Conservation (phyloP, 2,113 vertebrate species). For the Prionailurus viverrinus region DNA sequence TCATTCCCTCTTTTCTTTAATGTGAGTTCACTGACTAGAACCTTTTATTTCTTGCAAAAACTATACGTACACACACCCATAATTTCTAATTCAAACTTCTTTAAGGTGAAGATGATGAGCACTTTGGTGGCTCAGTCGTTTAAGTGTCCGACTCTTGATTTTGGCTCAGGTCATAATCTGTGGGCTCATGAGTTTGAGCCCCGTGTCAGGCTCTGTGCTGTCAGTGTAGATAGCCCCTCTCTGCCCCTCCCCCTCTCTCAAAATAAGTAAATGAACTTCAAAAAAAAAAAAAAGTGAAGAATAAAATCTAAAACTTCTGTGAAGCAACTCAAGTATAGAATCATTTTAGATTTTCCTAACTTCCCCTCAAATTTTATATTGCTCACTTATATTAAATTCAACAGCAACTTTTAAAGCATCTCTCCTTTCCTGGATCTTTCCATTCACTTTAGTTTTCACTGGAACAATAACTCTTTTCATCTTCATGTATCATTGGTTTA, state of each 20-base stretch:
- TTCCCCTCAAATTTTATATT: not conserved
- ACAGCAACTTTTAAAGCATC: slow-evolving; percentile 26
- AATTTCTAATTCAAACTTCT: slow-evolving; percentile 32
- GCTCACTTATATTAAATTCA: not conserved
- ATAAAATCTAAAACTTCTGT: not conserved
- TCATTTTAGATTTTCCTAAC: slow-evolving; percentile 47
- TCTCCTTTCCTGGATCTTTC: slow-evolving; percentile 7
- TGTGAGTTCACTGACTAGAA: not conserved
- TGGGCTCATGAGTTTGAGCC: too few relatives aligned
- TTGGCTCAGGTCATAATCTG: too few relatives aligned
- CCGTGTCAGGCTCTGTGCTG: too few relatives aligned
- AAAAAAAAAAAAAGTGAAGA: not conserved
- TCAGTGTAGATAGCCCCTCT: too few relatives aligned
- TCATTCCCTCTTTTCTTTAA: not conserved
- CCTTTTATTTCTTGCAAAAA: slow-evolving; percentile 35
- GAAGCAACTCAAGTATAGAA: not conserved
- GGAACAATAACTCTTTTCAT: slow-evolving; percentile 4
- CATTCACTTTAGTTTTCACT: slow-evolving; percentile 23
- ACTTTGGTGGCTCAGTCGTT: too few relatives aligned
- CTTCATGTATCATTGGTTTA: not conserved
- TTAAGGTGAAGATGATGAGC: not conserved
- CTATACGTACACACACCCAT: not conserved
- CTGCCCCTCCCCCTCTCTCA: too few relatives aligned
- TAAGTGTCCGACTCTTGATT: too few relatives aligned
- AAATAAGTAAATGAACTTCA: too few relatives aligned